Percentiles rank a stretch among this genome's conserved stretches.
phyloP scores from a whole-genome alignment of 2,113 vertebrate species.

The Oncorhynchus gorbuscha region DNA sequence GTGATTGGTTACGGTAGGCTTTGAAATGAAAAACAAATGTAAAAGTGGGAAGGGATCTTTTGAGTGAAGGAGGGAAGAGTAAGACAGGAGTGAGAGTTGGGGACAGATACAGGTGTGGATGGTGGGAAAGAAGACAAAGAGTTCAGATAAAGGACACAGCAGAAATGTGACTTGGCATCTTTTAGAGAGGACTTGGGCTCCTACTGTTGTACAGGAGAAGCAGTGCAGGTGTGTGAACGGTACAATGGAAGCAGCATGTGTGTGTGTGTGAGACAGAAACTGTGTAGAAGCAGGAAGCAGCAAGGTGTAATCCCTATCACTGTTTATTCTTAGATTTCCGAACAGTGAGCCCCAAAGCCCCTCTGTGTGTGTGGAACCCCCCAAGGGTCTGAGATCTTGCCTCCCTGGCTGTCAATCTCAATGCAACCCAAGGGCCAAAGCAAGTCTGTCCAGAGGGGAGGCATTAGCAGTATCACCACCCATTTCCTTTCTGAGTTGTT shows the following conservation, averaged over 20 bases:
- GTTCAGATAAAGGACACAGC: too few species aligned
- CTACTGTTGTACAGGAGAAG: too few species aligned
- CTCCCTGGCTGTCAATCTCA: conserved; percentile 72
- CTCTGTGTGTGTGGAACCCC: conserved; percentile 53
- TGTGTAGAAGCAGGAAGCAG: too few species aligned
- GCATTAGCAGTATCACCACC: conserved; percentile 65
- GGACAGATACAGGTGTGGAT: not conserved
- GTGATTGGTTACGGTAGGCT: conserved; percentile 43
- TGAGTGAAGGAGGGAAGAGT: conserved; percentile 11
- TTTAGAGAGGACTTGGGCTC: too few species aligned
- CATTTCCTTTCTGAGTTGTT: conserved; percentile 69
- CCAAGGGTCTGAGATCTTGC: conserved; percentile 60
- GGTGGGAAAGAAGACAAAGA: too few species aligned
- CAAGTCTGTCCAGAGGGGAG: conserved; percentile 68
- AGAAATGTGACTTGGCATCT: too few species aligned
- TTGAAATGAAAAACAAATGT: conserved; percentile 41
- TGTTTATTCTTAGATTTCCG: conserved; percentile 70
- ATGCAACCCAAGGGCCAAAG: conserved; percentile 60
- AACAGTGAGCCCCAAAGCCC: conserved; percentile 63
- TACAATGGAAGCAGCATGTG: not conserved
- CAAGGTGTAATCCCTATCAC: conserved; percentile 52
- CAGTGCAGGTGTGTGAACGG: not conserved
- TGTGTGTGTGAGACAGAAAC: too few species aligned
- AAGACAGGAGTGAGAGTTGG: not conserved
- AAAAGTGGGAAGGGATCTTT: conserved; percentile 15